A percentile compares a stretch with the other conserved stretches of the same genome.
These are phyloP conservation scores for Bruchidius siliquastri DNA, from an alignment of 2,888 invertebrate species.

Conservation along the genomic window DNA sequence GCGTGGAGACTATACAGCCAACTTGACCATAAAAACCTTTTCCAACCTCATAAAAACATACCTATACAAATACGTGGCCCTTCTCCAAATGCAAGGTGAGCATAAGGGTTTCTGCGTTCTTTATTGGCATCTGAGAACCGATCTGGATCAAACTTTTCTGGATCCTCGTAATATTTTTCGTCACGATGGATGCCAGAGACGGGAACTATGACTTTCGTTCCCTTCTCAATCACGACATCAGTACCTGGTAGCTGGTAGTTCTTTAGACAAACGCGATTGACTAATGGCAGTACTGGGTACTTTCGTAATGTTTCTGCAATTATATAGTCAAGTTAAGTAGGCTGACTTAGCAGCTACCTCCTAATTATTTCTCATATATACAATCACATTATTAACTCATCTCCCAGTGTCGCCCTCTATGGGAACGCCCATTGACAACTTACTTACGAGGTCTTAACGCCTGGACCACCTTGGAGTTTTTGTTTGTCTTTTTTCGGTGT, in stretches of 20 bases:
- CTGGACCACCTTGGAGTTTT: too few species aligned
- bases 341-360: too few species aligned
- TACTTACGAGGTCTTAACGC: too few species aligned
- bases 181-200: slow-evolving; percentile 20
- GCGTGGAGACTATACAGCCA: too few species aligned
- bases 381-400: too few species aligned
- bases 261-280: slow-evolving; percentile 19
- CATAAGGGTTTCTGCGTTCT: slow-evolving; percentile 12
- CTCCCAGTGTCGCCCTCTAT: too few species aligned
- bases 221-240: slow-evolving; percentile 19
- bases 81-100: slow-evolving; percentile 24
- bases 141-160: slow-evolving; percentile 23
- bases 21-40: too few species aligned
- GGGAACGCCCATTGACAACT: too few species aligned
- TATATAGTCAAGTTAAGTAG: neutral
- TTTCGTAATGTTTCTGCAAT: slow-evolving; percentile 23
- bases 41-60: too few species aligned
- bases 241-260: slow-evolving; percentile 21
- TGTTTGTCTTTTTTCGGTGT: too few species aligned
- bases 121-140: slow-evolving; percentile 22
- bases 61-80: slow-evolving; percentile 24
- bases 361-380: too few species aligned
- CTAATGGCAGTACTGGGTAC: slow-evolving; percentile 18
- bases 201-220: slow-evolving; percentile 16
- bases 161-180: slow-evolving; percentile 19